Base-by-base conservation (phyloP, 1,140 invertebrate species). In the Cherax quadricarinatus region DNA sequence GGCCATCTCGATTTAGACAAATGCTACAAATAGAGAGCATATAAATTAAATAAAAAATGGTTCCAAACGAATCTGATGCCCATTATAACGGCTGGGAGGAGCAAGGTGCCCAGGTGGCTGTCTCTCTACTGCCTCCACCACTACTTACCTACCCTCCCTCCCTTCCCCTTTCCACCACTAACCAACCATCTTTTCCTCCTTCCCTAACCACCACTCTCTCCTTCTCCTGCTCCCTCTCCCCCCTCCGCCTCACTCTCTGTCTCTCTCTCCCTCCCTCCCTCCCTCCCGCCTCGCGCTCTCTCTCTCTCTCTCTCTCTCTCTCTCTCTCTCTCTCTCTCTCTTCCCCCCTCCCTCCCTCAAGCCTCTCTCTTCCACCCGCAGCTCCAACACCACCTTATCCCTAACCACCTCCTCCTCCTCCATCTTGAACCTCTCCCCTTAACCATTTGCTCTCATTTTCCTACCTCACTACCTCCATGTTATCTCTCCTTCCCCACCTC, bases 11-110 rank as follows among this genome's bases (percentile, higher is more conserved):
- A 87, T 87, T 78, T 41, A 87, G 73, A 70, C 84, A 86, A 86
- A 86, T 73, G 84, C 57, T 86, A 86, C 62, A 87, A 78, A 79
- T 53, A 48, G 86, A 53, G 75, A 53, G 86, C 78, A 78, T 78
- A 78, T 57, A 87, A 57, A 41, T 41, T 41, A 41, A 41, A 41
- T n/a, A 41, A 41, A 41, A 41, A 41, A 41, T 41, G 30, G 53
- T 78, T 78, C 48, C 53, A 73, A 41, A 70, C 70, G 86, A 87
- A 87, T 78, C 86, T 78, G 86, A 87, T 87, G 86, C 86, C 86
- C 86, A 87, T 87, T 78, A 87, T 21, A 84, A 21, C 60, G 57
- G 41, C 82, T 41, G 62, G 62, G 14, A 66, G 62, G 62, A 66
- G 62, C 53, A 10, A 51, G 86, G n/a, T 79, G 41, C 86, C 78